Percentiles rank a stretch among this genome's conserved stretches.
phyloP scores from a whole-genome alignment of 2,888 invertebrate genomes.

The Andricus quercusramuli region DNA sequence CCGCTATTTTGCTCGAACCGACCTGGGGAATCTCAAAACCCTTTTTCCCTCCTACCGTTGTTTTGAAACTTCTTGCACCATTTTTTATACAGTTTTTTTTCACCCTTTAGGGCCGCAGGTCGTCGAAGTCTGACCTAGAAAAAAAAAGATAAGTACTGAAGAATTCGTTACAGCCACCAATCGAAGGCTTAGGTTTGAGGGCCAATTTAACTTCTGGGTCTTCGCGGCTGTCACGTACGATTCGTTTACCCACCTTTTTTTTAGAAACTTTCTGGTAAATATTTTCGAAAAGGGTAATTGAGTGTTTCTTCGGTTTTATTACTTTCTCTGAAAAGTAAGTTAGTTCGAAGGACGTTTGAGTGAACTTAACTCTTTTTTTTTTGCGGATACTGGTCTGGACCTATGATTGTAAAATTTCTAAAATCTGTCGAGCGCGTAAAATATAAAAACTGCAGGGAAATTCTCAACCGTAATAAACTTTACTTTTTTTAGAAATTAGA shows the following conservation, averaged over 20 bases:
- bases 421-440: neutral
- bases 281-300: conserved; percentile 13
- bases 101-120: neutral
- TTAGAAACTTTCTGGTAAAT: neutral
- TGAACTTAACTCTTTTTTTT: neutral
- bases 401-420: conserved; percentile 18
- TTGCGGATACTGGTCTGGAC: neutral
- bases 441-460: neutral
- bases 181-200: neutral
- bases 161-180: conserved; percentile 30
- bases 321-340: neutral
- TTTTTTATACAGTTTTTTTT: conserved; percentile 63
- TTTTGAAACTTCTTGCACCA: conserved; percentile 51
- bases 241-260: neutral
- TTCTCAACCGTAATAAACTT: conserved; percentile 7
- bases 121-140: conserved; percentile 55
- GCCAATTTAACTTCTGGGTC: conserved; percentile 33
- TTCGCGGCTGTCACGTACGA: conserved; percentile 16
- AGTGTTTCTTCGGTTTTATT: conserved; percentile 8
- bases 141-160: conserved; percentile 50
- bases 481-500: neutral
- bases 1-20: conserved; percentile 47
- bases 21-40: neutral
- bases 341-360: neutral
- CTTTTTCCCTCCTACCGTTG: neutral